Evolutionary conservation across 2,888 invertebrate genomes (phyloP), one percentile per base, ranked within the genome.

Genomic region (Pachydiplax longipennis): DNA sequence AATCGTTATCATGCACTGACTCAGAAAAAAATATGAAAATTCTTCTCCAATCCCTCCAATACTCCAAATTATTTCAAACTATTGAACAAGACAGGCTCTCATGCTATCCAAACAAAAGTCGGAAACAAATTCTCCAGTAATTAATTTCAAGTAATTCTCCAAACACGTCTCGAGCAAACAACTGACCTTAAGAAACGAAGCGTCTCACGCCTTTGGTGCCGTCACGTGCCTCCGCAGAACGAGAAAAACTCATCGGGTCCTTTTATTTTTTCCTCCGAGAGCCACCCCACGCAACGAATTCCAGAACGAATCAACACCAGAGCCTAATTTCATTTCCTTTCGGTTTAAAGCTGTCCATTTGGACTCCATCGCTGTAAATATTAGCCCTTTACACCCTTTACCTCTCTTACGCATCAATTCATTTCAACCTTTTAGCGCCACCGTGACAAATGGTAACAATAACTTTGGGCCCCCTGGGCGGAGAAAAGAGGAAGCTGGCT

Each of bases 361-460:
- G 73, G 73, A 73, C 73, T 73, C 73, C 73, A 13, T 37, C 10
- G 37, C 87, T 37, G 37, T 35, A 37, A 37, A 44, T 87, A 61
- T 87, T 87, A 35, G 87, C 31, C 40, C 87, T 61, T 61, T 87
- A 58, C 37, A 61, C 87, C 61, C 87, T 65, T 73, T 73, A 87
- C 87, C 87, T 65, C 87, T 87, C 87, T 87, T 87, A 87, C 87
- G 87, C 87, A 61, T 61, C 87, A 87, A 87, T 87, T 87, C 87
- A 87, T 87, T 87, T 87, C 37, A 61, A 37, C 48, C 61, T 87
- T 61, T 87, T 87, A 87, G 87, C 87, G 87, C 31, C 58, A 35
- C 15, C 8, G 65, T 40, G 61, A 87, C 61, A 87, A 87, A 61
- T 87, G 87, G 73, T 31, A 73, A 73, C 73, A 31, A 73, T 73